Evolutionary conservation across 2,888 invertebrate genomes (phyloP), one percentile per base, ranked within the genome.

Genomic region (Serripes groenlandicus): DNA sequence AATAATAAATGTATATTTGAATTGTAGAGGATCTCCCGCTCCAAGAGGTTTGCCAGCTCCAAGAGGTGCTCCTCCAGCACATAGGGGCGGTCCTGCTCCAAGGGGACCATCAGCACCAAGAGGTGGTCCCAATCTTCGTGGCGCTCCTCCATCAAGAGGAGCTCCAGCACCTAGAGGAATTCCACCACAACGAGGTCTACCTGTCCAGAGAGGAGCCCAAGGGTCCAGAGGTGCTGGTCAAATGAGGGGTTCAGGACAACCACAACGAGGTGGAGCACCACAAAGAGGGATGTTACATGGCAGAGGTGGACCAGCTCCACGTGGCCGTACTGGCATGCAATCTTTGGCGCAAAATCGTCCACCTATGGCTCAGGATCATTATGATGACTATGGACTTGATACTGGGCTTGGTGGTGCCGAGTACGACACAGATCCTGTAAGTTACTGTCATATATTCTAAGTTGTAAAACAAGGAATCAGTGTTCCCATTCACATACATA

Each of bases 301-400:
- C 1, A 66, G 84, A 64, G 84, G 77, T 30, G 30, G 64, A 21
- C 81, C 80, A 7, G 26, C 75, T 52, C 30, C 70, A 23, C 58
- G 80, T 26, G 80, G 79, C 7, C n/a, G 78, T 15, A n/a, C 58
- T 42, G 32, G 60, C 15, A n/a, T 54, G 34, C 42, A 21, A 15
- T 42, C n/a, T 34, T 32, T 30, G 54, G 74, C 42, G 23, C 18
- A 30, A 3, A 37, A 58, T 71, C 80, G 79, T 18, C 74, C 56
- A 34, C 68, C 76, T 23, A 30, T 60, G 68, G 83, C 78, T 58
- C 71, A 75, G 52, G 75, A 81, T 0, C n/a, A n/a, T n/a, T 89
- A 90, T 84, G 90, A 90, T 56, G 88, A 90, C 32, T 89, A 89
- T 85, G 87, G 86, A 23, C 75, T 75, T n/a, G 81, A 78, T 74